Evolutionary conservation across 1,140 invertebrate genomes (phyloP).

Genomic region (Rhopalosiphum maidis): DNA sequence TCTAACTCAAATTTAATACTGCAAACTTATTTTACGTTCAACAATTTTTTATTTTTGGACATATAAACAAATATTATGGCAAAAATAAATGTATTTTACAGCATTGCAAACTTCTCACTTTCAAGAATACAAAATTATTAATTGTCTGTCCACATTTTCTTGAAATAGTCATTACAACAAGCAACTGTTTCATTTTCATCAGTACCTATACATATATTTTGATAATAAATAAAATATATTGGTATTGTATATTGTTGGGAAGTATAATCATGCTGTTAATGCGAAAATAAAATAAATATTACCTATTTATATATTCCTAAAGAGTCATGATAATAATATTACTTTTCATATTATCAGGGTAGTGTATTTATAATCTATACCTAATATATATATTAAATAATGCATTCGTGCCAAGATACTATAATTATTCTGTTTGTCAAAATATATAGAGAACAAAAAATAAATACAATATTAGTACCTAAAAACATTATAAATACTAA

Average conservation of each 20-base stretch:
- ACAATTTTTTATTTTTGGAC: neutral
- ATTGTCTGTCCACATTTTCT: neutral
- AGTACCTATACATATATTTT: neutral
- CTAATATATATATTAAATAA: neutral
- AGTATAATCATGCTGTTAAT: neutral
- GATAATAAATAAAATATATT: neutral
- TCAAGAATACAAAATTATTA: neutral
- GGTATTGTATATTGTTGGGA: neutral
- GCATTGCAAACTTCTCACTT: neutral
- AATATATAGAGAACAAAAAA: neutral
- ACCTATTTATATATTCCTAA: neutral
- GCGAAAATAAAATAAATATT: neutral
- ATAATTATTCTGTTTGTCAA: neutral
- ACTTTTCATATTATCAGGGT: neutral
- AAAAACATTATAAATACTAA: neutral
- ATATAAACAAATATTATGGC: neutral
- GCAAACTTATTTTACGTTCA: neutral
- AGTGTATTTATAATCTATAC: neutral
- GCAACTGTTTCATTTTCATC: neutral
- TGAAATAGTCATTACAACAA: too few species aligned
- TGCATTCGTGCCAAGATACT: neutral
- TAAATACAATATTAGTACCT: neutral
- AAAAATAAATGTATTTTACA: constrained; percentile 9
- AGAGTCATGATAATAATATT: neutral
- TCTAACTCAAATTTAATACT: neutral